A percentile compares a stretch with the other conserved stretches of the same genome.
phyloP scores from a whole-genome alignment of 2,888 invertebrate species.

The Scrobipalpa costella region DNA sequence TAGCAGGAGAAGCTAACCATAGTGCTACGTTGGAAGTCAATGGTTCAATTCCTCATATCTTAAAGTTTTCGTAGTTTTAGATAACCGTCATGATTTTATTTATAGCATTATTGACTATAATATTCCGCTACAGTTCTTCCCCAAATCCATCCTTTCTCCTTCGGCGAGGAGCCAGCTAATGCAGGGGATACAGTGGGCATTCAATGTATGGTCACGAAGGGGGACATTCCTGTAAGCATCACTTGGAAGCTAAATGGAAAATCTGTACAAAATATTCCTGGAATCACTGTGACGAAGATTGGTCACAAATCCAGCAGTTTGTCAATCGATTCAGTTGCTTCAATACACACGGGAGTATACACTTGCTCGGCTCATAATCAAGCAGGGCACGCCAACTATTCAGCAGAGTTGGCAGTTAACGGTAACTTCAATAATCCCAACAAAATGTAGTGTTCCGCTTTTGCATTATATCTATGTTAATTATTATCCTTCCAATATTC shows the following conservation, averaged over 20 bases:
- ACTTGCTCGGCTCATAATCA: constrained; percentile 86
- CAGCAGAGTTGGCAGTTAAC: constrained; percentile 85
- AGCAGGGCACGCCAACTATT: constrained; percentile 84
- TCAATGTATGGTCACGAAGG: constrained; percentile 88
- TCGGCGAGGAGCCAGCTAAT: constrained; percentile 89
- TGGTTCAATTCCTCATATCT: constrained; percentile 72
- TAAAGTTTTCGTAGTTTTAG: constrained; percentile 39
- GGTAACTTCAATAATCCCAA: constrained; percentile 76
- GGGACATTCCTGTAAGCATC: constrained; percentile 89
- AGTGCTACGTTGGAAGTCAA: constrained; percentile 87
- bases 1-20: constrained; percentile 84
- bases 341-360: constrained; percentile 87
- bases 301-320: constrained; percentile 85
- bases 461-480: constrained; percentile 21
- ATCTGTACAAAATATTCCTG: constrained; percentile 76
- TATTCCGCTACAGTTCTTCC: constrained; percentile 78
- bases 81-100: constrained; percentile 36
- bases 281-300: constrained; percentile 81
- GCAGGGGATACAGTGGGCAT: constrained; percentile 89
- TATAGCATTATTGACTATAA: constrained; percentile 24
- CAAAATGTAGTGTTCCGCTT: constrained; percentile 23
- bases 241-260: constrained; percentile 88
- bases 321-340: constrained; percentile 87
- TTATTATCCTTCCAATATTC: constrained; percentile 9
- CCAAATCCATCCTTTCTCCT: constrained; percentile 88